These are phyloP conservation scores for Cerceris ruficornis DNA, from an alignment of 2,888 invertebrate species.

Conservation along the genomic window DNA sequence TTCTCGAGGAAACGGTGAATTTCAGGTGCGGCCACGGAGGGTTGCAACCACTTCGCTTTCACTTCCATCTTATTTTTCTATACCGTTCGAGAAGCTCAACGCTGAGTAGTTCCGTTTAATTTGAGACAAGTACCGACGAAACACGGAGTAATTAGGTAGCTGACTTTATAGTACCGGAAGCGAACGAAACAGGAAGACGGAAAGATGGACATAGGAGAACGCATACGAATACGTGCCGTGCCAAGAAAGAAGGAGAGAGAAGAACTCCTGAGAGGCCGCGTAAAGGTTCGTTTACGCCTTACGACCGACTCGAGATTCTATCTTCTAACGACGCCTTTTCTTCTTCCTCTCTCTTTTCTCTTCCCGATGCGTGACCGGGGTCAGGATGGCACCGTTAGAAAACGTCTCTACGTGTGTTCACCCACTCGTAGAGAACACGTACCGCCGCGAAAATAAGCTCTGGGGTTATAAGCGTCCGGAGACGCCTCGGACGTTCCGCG, in stretches of 20 bases:
- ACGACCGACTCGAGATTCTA: constrained; percentile 60
- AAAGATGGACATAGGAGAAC: not conserved
- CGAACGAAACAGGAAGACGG: not conserved
- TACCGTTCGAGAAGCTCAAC: constrained; percentile 13
- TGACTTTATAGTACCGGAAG: constrained; percentile 26
- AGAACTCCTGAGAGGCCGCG: constrained; percentile 18
- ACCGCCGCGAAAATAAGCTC: constrained; percentile 67
- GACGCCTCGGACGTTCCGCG: constrained; percentile 18
- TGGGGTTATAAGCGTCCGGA: constrained; percentile 51
- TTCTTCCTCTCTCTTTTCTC: constrained; percentile 20
- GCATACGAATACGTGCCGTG: too few species aligned
- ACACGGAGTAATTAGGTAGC: constrained; percentile 58
- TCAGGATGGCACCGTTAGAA: constrained; percentile 74
- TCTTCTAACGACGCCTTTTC: constrained; percentile 53
- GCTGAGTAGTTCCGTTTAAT: constrained; percentile 34
- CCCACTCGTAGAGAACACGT: constrained; percentile 66
- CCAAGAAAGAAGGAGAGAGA: constrained; percentile 1
- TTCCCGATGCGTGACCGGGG: constrained; percentile 73
- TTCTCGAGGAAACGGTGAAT: too few species aligned
- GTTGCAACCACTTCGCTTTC: too few species aligned
- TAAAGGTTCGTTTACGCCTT: constrained; percentile 62
- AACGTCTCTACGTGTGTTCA: constrained; percentile 64
- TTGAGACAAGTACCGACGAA: constrained; percentile 16
- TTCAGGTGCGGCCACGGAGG: too few species aligned
- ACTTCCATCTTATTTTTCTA: not conserved